Evolutionary conservation across 2,888 invertebrate genomes (phyloP).

Genomic region (Epinotia bilunana): DNA sequence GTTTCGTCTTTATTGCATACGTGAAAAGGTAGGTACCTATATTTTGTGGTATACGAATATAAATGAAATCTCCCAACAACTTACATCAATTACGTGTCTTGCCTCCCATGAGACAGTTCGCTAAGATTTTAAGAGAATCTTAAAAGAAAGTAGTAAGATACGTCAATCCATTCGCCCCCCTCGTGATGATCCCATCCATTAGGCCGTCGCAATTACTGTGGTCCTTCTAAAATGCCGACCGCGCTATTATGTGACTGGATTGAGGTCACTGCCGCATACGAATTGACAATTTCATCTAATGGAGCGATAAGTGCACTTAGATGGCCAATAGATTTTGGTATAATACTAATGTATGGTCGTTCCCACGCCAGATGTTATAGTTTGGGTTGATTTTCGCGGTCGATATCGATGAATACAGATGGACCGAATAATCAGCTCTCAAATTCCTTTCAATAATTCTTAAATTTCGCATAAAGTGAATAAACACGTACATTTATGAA

Average conservation of each 20-base stretch:
- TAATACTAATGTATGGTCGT: constrained; percentile 22
- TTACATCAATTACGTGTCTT: constrained; percentile 4
- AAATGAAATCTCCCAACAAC: background rate
- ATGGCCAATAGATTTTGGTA: constrained; percentile 43
- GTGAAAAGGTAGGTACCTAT: constrained; percentile 21
- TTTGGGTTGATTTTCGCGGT: background rate
- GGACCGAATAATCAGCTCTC: background rate
- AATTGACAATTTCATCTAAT: constrained; percentile 66
- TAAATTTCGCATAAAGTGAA: background rate
- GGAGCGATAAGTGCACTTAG: constrained; percentile 57
- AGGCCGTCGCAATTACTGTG: constrained; percentile 59
- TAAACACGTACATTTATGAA: background rate
- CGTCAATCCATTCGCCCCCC: constrained; percentile 56
- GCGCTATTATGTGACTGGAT: constrained; percentile 48
- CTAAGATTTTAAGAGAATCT: constrained; percentile 23
- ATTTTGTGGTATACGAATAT: constrained; percentile 15
- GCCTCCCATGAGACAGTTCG: constrained; percentile 16
- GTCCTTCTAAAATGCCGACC: constrained; percentile 56
- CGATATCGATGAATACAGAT: background rate
- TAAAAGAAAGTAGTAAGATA: constrained; percentile 46
- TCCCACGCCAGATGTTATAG: constrained; percentile 1
- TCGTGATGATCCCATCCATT: constrained; percentile 57
- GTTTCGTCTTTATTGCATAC: constrained; percentile 42
- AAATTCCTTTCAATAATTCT: background rate
- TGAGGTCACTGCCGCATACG: constrained; percentile 54